A percentile compares a stretch with the other conserved stretches of the same genome.
These are phyloP conservation scores for Cyrtonyx montezumae DNA, from an alignment of 2,113 vertebrate species.

Conservation along the genomic window DNA sequence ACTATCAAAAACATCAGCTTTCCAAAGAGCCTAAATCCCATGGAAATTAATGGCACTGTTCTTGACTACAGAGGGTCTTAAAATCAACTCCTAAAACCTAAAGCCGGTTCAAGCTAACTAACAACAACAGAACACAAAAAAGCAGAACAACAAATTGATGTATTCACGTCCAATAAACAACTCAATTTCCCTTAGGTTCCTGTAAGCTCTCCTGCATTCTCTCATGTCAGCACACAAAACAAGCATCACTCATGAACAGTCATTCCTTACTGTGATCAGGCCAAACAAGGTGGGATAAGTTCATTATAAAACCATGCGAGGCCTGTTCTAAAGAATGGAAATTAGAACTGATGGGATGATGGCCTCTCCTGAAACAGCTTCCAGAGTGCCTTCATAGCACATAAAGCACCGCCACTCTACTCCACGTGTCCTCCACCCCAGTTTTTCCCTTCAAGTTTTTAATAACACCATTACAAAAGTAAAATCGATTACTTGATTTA, in stretches of 20 bases:
- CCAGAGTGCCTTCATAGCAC: neutral
- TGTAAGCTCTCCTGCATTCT: neutral
- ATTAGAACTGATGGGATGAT: neutral
- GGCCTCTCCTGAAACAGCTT: neutral
- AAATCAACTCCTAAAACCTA: neutral
- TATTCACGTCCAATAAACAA: neutral
- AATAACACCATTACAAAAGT: neutral
- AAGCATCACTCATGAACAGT: neutral
- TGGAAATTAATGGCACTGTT: fast-evolving
- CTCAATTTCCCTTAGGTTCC: neutral
- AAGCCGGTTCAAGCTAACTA: neutral
- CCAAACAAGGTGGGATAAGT: neutral
- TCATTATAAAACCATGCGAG: neutral
- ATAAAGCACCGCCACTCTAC: neutral
- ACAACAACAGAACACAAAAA: neutral
- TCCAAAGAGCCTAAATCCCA: neutral
- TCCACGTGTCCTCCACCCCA: fast-evolving
- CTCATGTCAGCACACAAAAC: fast-evolving
- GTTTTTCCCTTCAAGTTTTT: neutral
- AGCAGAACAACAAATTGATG: neutral
- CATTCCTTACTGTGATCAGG: neutral
- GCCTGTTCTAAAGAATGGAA: neutral
- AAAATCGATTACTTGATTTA: neutral
- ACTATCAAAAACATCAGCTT: neutral
- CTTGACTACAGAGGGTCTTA: neutral